phyloP scores from a whole-genome alignment of 2,888 invertebrate species.

The Sepioteuthis lessoniana region DNA sequence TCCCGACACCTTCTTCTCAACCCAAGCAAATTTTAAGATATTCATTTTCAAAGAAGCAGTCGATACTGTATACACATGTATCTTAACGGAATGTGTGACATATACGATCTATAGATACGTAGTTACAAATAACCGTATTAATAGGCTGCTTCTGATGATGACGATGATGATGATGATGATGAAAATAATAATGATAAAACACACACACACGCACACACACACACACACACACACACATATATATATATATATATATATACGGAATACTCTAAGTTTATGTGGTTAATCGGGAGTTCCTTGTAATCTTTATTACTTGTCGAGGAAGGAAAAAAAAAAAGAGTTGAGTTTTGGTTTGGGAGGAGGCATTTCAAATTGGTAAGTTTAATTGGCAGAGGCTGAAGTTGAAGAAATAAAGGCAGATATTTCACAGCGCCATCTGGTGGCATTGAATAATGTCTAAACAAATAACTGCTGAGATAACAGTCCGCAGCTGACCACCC shows the following conservation, averaged over 20 bases:
- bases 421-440: not conserved
- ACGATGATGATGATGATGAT: too few relatives aligned
- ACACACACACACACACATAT: not conserved
- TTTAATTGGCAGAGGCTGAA: not conserved
- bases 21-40: too few relatives aligned
- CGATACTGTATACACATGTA: too few relatives aligned
- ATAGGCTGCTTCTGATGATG: too few relatives aligned
- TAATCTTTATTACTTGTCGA: constrained; percentile 4
- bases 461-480: not conserved
- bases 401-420: not conserved
- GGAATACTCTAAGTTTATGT: not conserved
- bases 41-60: too few relatives aligned
- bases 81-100: too few relatives aligned
- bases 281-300: not conserved
- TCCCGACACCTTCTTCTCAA: too few relatives aligned
- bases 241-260: not conserved
- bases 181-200: too few relatives aligned
- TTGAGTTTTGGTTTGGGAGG: not conserved
- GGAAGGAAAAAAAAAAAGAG: not conserved
- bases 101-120: too few relatives aligned
- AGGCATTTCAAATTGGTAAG: not conserved
- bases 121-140: too few relatives aligned
- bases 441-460: constrained; percentile 7
- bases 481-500: not conserved
- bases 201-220: too few relatives aligned